Conservation (phyloP, 2,113 vertebrate species). For the Prietella phreatophila region DNA sequence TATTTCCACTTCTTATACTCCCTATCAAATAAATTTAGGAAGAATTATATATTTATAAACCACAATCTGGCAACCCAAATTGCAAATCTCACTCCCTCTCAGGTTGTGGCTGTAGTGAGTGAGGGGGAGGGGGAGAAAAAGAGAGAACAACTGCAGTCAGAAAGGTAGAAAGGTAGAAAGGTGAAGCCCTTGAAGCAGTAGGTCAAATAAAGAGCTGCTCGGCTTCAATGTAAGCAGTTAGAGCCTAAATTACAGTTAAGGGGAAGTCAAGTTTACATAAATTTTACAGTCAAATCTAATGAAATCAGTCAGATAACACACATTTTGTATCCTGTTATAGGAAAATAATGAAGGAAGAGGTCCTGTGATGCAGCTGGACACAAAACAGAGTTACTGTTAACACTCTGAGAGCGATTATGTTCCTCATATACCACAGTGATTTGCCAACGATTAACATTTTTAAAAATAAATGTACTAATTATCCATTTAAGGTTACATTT, state of each 20-base stretch:
- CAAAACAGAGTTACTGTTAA: neutral
- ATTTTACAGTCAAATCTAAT: neutral
- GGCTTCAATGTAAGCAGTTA: neutral
- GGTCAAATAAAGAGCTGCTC: neutral
- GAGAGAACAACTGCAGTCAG: neutral
- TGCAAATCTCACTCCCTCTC: neutral
- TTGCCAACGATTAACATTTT: neutral
- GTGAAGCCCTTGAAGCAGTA: neutral
- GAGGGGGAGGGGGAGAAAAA: slow-evolving; percentile 10
- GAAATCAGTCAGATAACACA: neutral
- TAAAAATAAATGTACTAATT: neutral
- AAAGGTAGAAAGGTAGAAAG: neutral
- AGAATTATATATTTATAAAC: neutral
- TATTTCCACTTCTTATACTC: neutral
- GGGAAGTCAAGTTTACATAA: neutral
- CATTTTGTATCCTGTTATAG: neutral
- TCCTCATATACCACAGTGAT: neutral
- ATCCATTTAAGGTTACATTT: neutral
- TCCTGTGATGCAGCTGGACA: neutral
- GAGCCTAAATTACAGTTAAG: neutral
- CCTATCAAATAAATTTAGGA: neutral
- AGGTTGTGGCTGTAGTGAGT: neutral
- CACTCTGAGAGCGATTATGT: neutral
- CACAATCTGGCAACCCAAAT: neutral
- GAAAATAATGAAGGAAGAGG: neutral